Evolutionary conservation across 2,113 vertebrate species (phyloP), one percentile per base, ranked within the genome.

Genomic region (Gopherus flavomarginatus): DNA sequence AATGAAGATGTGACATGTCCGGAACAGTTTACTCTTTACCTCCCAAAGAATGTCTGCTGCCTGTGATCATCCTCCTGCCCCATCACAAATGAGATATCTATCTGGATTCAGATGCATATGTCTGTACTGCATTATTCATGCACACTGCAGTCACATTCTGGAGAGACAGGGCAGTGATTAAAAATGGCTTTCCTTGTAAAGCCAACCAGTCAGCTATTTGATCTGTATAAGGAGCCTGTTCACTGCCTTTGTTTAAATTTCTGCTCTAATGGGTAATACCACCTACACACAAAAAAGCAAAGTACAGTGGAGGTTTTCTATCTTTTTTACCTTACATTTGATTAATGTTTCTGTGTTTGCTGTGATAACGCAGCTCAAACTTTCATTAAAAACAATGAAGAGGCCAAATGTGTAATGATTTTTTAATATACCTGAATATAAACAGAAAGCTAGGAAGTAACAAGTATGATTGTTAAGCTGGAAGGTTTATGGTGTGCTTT

Each of bases 301-400:
- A 78, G 44, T 47, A 29, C 42, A 78, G 42, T 78, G 56, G 52
- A 42, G 49, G 75, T 94, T 26, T 50, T 95, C 85, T 83, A 93
- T 24, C 81, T 94, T 96, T 95, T 92, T 90, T 93, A 57, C 29
- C 6, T 86, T 83, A 94, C 35, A 29, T 90, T 96, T 96, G 90
- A 91, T 95, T 95, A 97, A 96, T 65, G 53, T 88, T 96, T 97
- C 83, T 93, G 79, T 87, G 93, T 93, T 95, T 93, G 81, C 86
- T 87, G 56, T 95, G 94, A 94, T 96, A 97, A 97, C 92, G 78
- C 56, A 96, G 78, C 95, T 93, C 92, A 96, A 95, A 95, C 65
- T 91, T 96, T n/a, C 85, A 38, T 38, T 72, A 19, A 54, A 92
- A 97, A 97, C 87, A 96, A 95, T 95, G 83, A 95, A 83, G 90